These are phyloP conservation scores for Hecatera dysodea DNA, from an alignment of 2,888 invertebrate genomes.

Conservation along the genomic window DNA sequence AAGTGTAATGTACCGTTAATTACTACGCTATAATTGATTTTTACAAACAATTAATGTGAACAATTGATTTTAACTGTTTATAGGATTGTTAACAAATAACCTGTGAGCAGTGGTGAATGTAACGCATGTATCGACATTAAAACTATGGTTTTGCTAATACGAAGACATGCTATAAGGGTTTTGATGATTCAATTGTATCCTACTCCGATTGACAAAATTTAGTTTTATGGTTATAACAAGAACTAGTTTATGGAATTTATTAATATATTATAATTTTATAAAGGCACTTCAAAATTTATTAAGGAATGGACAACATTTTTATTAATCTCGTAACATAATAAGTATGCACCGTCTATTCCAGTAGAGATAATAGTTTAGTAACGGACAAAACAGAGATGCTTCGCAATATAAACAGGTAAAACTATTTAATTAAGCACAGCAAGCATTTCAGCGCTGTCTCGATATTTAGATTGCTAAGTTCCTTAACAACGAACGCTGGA, in stretches of 20 bases:
- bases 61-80: conserved; percentile 64
- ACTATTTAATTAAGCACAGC: conserved; percentile 49
- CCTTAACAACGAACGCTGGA: conserved; percentile 30
- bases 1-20: conserved; percentile 68
- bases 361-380: neutral
- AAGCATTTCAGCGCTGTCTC: conserved; percentile 20
- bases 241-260: neutral
- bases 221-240: neutral
- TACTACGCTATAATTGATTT: conserved; percentile 66
- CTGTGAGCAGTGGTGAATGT: conserved; percentile 17
- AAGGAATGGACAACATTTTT: neutral
- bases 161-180: conserved; percentile 10
- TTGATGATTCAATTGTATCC: neutral
- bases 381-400: conserved; percentile 16
- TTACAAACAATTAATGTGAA: conserved; percentile 59
- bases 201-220: neutral
- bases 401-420: conserved; percentile 34
- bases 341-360: conserved; percentile 13
- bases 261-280: neutral
- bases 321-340: neutral
- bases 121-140: conserved; percentile 6
- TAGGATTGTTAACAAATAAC: conserved; percentile 55
- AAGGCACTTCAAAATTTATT: neutral
- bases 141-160: conserved; percentile 11
- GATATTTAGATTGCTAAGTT: conserved; percentile 54